A percentile compares a stretch with the other conserved stretches of the same genome.
phyloP scores from a whole-genome alignment of 2,888 invertebrate genomes.

The Labia minor region DNA sequence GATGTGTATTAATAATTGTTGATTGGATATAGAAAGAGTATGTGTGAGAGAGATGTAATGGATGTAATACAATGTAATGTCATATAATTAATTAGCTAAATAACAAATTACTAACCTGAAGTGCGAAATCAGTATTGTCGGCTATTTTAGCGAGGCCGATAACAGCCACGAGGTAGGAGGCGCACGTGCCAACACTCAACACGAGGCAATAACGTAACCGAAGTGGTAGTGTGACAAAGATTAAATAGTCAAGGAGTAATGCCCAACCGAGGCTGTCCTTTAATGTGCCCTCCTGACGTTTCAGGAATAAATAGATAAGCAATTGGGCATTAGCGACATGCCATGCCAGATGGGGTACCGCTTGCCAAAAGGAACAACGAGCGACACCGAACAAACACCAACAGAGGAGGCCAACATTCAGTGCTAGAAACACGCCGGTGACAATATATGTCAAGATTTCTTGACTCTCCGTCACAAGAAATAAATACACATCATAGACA shows the following conservation, averaged over 20 bases:
- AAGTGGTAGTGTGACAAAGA: slow-evolving; percentile 62
- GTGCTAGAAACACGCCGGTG: slow-evolving; percentile 33
- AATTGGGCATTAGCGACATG: slow-evolving; percentile 51
- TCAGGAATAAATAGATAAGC: slow-evolving; percentile 49
- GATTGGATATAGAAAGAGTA: too few relatives aligned
- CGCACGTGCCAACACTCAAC: slow-evolving; percentile 49
- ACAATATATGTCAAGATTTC: slow-evolving; percentile 34
- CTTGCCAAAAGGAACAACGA: slow-evolving; percentile 39
- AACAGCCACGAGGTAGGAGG: slow-evolving; percentile 48
- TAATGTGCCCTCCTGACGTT: slow-evolving; percentile 46
- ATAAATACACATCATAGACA: slow-evolving; percentile 52
- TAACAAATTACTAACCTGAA: too few relatives aligned
- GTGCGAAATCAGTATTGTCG: slow-evolving; percentile 20
- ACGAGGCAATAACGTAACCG: slow-evolving; percentile 51
- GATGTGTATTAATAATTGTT: too few relatives aligned
- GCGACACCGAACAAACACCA: slow-evolving; percentile 32
- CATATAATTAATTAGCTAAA: too few relatives aligned
- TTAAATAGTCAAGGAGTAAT: slow-evolving; percentile 57
- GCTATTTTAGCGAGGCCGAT: slow-evolving; percentile 42
- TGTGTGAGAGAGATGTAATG: too few relatives aligned
- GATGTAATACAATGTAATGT: too few relatives aligned
- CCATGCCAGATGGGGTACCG: slow-evolving; percentile 55
- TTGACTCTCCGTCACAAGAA: slow-evolving; percentile 45
- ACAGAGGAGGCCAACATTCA: slow-evolving; percentile 35
- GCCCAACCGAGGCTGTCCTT: slow-evolving; percentile 62